These are phyloP conservation scores for Petromus typicus DNA, from an alignment of 2,113 vertebrate species.

Conservation along the genomic window DNA sequence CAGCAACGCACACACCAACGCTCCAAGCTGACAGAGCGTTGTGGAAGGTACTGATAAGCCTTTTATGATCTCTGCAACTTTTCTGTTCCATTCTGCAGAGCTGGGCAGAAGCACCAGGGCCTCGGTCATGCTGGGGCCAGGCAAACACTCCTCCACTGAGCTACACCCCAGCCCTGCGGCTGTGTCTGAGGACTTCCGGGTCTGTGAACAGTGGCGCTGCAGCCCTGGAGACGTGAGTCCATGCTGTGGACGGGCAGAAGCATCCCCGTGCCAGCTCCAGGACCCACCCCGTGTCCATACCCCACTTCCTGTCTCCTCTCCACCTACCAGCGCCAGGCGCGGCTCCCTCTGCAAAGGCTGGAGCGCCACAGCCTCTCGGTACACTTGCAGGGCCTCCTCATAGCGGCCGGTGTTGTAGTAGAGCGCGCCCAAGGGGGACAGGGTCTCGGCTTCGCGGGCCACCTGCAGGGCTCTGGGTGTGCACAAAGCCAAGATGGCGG, in stretches of 20 bases:
- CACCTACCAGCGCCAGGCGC: slow-evolving; percentile 94
- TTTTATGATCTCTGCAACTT: not conserved
- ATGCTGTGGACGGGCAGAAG: no score
- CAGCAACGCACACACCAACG: not conserved
- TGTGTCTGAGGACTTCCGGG: not conserved
- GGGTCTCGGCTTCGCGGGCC: slow-evolving; percentile 91
- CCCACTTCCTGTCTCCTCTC: not conserved
- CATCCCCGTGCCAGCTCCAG: not conserved
- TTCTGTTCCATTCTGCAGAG: not conserved
- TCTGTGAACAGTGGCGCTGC: not conserved
- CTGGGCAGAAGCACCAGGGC: not conserved
- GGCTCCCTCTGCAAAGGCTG: slow-evolving; percentile 92
- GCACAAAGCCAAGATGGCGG: not conserved
- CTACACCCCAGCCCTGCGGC: not conserved
- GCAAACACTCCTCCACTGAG: not conserved
- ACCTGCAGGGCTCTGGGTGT: slow-evolving; percentile 92
- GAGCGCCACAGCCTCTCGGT: slow-evolving; percentile 91
- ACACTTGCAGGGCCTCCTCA: slow-evolving; percentile 93
- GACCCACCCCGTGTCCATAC: accelerated
- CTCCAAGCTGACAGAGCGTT: not conserved
- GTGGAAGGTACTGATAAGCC: not conserved
- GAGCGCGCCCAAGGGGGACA: slow-evolving; percentile 95
- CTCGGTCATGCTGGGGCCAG: not conserved
- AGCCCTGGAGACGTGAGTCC: not conserved
- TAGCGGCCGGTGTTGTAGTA: slow-evolving; percentile 97